Conservation (phyloP, 2,797 vertebrate genomes). For the Enteromius fasciolatus region DNA sequence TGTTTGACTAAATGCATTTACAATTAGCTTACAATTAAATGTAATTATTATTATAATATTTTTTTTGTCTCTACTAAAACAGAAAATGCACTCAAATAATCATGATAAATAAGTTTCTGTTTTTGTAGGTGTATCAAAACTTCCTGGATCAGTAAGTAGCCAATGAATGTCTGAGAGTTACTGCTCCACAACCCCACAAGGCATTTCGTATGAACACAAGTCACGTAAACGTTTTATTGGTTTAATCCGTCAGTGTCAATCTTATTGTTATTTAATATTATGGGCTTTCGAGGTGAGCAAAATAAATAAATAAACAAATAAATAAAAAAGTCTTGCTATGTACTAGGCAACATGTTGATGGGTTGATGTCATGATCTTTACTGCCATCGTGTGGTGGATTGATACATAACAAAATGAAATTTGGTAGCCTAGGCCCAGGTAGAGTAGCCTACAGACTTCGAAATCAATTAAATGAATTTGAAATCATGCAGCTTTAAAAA, state of each 20-base stretch:
- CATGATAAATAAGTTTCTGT: background rate
- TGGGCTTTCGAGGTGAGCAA: background rate
- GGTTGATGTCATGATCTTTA: background rate
- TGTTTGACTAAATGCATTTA: background rate
- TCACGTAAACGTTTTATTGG: background rate
- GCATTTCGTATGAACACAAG: background rate
- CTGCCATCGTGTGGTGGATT: conserved; percentile 37
- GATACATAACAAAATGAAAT: background rate
- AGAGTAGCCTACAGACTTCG: background rate
- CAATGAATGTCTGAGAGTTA: background rate
- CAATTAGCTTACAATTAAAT: background rate
- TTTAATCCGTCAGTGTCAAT: background rate
- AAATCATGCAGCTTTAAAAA: background rate
- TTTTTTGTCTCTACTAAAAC: background rate
- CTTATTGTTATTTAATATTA: background rate
- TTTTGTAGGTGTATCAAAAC: background rate
- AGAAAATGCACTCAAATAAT: background rate
- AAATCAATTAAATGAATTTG: background rate
- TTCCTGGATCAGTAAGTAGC: background rate
- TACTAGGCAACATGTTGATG: background rate
- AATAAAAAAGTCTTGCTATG: background rate
- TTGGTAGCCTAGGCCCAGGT: background rate
- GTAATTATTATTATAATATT: background rate
- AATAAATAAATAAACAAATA: background rate
- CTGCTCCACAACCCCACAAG: background rate